Base-by-base conservation (phyloP, 2,888 invertebrate genomes). In the Dicyrtoma fusca region DNA sequence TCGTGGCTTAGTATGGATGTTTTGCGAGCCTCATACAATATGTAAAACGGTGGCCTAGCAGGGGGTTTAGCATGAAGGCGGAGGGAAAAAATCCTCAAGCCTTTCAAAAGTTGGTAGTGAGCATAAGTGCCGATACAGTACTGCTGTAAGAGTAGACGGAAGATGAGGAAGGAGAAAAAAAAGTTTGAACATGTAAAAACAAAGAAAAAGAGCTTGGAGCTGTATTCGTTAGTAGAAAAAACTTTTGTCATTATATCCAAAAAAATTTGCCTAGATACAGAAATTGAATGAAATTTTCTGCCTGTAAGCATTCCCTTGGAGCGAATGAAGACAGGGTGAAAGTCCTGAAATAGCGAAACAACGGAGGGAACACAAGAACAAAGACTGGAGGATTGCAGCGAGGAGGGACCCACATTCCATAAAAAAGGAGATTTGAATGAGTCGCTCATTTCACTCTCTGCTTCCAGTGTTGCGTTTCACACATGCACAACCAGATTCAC, bases 261-360 rank as follows among this genome's bases (percentile, higher is more conserved):
- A n/a, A 21, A 53, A 19, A 26, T 4, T 1, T 42, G 19, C 17
- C 6, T 17, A 44, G 61, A 42, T 61, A 10, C 21, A 42, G 61
- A 25, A 61, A 61, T 61, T 61, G 61, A 61, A 61, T 61, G 61
- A 61, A 61, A 61, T 44, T 61, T 42, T 42, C 53, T 55, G 23
- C 11, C 14, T 14, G 8, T 23, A 55, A n/a, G 59, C 26, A 17
- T 26, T 59, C 34, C 14, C 14, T 59, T 59, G 59, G n/a, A 59
- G 26, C 14, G 34, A 26, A n/a, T 59, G 14, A 59, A 59, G 1
- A 59, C 25, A 34, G 59, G 23, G 25, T 1, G 26, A 26, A n/a
- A 57, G 26, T 23, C 23, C 25, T 11, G 57, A 25, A 4, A 57
- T 17, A 57, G 17, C 25, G 25, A 11, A 26, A 57, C 57, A 59